Conservation (phyloP, 2,888 invertebrate species). For the Metalampra italica region DNA sequence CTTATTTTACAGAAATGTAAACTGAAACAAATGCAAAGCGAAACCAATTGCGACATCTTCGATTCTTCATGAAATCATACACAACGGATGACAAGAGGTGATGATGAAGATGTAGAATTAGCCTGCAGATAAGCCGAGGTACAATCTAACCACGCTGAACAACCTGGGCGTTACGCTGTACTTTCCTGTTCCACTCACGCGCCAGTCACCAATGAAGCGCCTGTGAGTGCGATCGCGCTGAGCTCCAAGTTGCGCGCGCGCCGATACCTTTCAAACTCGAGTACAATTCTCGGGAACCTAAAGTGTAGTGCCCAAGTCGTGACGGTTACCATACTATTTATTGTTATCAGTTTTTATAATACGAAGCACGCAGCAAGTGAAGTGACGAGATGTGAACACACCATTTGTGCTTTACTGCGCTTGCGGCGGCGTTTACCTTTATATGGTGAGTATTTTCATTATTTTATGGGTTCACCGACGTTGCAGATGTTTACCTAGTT, state of each 20-base stretch:
- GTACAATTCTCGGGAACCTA: conserved; percentile 29
- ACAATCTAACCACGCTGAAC: conserved; percentile 11
- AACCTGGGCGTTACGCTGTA: conserved; percentile 38
- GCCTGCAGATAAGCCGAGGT: not conserved
- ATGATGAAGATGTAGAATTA: conserved; percentile 1
- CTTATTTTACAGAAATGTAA: too few species aligned
- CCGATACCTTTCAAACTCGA: conserved; percentile 28
- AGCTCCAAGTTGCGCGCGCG: conserved; percentile 28
- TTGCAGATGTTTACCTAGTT: conserved; percentile 16
- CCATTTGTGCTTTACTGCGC: conserved; percentile 40
- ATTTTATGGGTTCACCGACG: conserved; percentile 34
- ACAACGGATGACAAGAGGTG: not conserved
- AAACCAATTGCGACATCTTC: not conserved
- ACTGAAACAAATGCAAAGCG: too few species aligned
- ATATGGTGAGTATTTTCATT: conserved; percentile 53
- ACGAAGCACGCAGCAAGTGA: conserved; percentile 32
- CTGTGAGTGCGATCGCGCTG: conserved; percentile 36
- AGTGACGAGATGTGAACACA: conserved; percentile 53
- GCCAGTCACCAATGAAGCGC: conserved; percentile 58
- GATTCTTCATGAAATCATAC: not conserved
- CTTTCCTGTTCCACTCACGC: conserved; percentile 30
- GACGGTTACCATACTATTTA: conserved; percentile 38
- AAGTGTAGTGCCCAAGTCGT: conserved; percentile 44
- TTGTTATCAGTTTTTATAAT: conserved; percentile 22
- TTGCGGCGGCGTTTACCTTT: conserved; percentile 46